Evolutionary conservation across 2,113 vertebrate genomes (phyloP), one percentile per base, ranked within the genome.

Genomic region (Cinclus mexicanus): DNA sequence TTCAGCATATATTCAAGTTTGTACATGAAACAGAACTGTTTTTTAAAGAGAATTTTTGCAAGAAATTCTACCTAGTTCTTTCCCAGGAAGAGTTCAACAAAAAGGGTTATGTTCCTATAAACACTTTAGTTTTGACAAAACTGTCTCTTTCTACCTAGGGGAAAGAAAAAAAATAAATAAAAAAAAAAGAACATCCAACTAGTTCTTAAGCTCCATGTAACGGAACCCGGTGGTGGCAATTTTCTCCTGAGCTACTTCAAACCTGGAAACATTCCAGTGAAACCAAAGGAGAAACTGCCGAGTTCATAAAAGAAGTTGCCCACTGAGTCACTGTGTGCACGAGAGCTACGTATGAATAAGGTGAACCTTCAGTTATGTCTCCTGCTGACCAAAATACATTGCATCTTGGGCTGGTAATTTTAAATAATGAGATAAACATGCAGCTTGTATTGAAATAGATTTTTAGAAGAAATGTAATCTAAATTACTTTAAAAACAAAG

Each of bases 161-260:
- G 5, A 47, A 14, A 26, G 16, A 78, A 77, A 69, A 21, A 28
- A 87, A 74, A 37, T 37, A 37, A 37, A 37, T 37, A 37, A 37
- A 72, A 31, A 60, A 69, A 47, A 46, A 78, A 70, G 16, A 78
- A 67, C 70, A 75, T 50, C 47, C 4, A 7, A 56, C 47, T 12
- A 69, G 22, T 41, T 78, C 56, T 42, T 91, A 53, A 1, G 39
- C 10, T 83, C n/a, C 17, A 8, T 19, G 75, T 68, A 85, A 90
- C 49, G 44, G 83, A 93, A 70, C 11, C 56, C 56, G 52, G 42
- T 2, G 52, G 42, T 2, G 2, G 41, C 65, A 71, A 68, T 82
- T 92, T 94, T 87, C 65, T 82, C 79, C 74, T 42, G 47, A 84
- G 39, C 37, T 75, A 35, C 53, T 78, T 84, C 74, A 91, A 74